phyloP scores from a whole-genome alignment of 2,797 vertebrate genomes.

The Alauda arvensis region DNA sequence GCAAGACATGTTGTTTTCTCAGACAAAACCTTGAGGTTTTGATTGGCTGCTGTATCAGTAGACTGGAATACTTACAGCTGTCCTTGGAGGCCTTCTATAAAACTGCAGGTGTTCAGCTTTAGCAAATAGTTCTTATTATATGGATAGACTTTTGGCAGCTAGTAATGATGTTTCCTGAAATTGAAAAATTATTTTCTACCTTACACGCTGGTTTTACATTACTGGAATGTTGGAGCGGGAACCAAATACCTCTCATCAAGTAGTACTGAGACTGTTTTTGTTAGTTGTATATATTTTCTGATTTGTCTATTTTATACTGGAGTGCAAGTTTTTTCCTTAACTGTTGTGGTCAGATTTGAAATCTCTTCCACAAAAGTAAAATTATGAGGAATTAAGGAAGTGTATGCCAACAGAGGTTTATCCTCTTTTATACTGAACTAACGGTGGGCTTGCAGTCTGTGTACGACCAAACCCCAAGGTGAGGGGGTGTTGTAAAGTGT shows the following conservation, averaged over 20 bases:
- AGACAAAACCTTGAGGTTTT: constrained; percentile 53
- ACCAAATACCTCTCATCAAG: constrained; percentile 72
- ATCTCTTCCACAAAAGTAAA: constrained; percentile 58
- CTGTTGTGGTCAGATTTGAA: constrained; percentile 65
- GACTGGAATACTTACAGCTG: constrained; percentile 67
- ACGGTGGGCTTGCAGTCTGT: not conserved
- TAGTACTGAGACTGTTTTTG: constrained; percentile 67
- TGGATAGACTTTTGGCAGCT: constrained; percentile 77
- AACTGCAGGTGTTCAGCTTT: constrained; percentile 82
- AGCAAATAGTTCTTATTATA: constrained; percentile 79
- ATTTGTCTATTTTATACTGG: constrained; percentile 71
- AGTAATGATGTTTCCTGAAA: constrained; percentile 79
- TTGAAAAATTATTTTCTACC: constrained; percentile 80
- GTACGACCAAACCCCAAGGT: not conserved
- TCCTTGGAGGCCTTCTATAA: constrained; percentile 76
- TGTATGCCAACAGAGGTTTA: constrained; percentile 23
- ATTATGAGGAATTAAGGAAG: constrained; percentile 59
- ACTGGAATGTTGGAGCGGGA: constrained; percentile 70
- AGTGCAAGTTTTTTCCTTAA: constrained; percentile 60
- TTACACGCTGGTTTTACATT: constrained; percentile 77
- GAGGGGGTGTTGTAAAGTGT: not conserved
- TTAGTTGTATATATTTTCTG: constrained; percentile 74
- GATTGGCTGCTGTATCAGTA: constrained; percentile 77
- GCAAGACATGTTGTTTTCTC: constrained; percentile 41
- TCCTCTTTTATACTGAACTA: constrained; percentile 12